These are phyloP conservation scores for Pristiophorus japonicus DNA, from an alignment of 2,113 vertebrate genomes.

Conservation along the genomic window DNA sequence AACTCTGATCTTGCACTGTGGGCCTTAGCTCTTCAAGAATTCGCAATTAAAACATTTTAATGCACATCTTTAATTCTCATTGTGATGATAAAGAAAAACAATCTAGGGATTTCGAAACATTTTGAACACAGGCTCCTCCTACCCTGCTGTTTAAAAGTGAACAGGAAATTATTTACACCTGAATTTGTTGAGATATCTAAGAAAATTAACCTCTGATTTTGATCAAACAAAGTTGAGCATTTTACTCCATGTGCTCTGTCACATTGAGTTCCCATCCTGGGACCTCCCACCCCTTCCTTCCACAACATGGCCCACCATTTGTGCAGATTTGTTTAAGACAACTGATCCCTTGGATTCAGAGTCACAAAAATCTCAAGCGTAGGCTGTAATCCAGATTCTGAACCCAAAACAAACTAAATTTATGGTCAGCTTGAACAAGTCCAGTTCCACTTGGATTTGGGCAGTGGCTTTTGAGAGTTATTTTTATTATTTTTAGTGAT, in stretches of 20 bases:
- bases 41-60: background rate
- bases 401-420: background rate
- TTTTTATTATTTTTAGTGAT: background rate
- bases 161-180: background rate
- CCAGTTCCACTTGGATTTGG: background rate
- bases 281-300: background rate
- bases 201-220: background rate
- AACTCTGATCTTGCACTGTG: background rate
- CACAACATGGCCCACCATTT: background rate
- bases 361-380: background rate
- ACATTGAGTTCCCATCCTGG: background rate
- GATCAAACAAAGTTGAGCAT: background rate
- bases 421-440: background rate
- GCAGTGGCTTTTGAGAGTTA: background rate
- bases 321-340: background rate
- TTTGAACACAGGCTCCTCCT: background rate
- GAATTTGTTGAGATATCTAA: background rate
- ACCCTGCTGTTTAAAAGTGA: background rate
- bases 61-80: background rate
- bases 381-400: background rate
- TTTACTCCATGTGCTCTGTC: background rate
- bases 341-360: background rate
- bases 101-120: background rate
- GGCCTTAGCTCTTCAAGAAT: background rate
- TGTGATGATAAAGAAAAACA: background rate